Percentiles rank a stretch among this genome's conserved stretches.
These are phyloP conservation scores for Drosophila lutescens DNA, from an alignment of 2,888 invertebrate genomes.

Conservation along the genomic window DNA sequence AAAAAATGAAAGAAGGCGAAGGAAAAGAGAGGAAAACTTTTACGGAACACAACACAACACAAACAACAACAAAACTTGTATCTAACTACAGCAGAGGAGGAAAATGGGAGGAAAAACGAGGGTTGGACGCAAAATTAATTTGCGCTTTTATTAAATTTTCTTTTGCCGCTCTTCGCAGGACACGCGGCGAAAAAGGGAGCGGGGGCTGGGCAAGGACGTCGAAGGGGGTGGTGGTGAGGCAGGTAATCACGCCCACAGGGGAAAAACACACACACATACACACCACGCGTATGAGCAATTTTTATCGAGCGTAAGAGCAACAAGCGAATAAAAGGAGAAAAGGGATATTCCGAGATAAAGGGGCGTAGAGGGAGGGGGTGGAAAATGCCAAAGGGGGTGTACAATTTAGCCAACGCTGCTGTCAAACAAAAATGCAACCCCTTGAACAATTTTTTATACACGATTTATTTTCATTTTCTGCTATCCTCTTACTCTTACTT, in stretches of 20 bases:
- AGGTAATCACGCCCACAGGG: constrained; percentile 64
- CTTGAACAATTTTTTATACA: constrained; percentile 75
- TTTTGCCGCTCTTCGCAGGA: constrained; percentile 37
- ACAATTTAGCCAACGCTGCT: constrained; percentile 47
- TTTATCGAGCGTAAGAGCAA: constrained; percentile 40
- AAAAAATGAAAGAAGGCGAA: constrained; percentile 14
- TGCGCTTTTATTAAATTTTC: constrained; percentile 80
- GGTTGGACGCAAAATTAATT: constrained; percentile 77
- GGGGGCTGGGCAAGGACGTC: not conserved
- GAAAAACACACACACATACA: constrained; percentile 23
- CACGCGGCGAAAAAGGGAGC: not conserved
- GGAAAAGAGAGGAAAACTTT: constrained; percentile 55
- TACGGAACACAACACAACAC: constrained; percentile 50
- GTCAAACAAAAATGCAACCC: constrained; percentile 68
- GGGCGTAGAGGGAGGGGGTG: not conserved
- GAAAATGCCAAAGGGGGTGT: constrained; percentile 3
- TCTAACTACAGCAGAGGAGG: constrained; percentile 59
- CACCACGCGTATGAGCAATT: not conserved
- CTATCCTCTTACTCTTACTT: constrained; percentile 6
- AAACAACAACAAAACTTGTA: constrained; percentile 69
- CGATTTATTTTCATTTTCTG: constrained; percentile 68
- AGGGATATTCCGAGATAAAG: constrained; percentile 7
- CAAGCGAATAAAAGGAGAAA: constrained; percentile 52
- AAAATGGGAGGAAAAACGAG: constrained; percentile 43
- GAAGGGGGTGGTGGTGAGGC: constrained; percentile 23